Evolutionary conservation across 2,888 invertebrate species (phyloP).

Genomic region (Acronicta leporina): DNA sequence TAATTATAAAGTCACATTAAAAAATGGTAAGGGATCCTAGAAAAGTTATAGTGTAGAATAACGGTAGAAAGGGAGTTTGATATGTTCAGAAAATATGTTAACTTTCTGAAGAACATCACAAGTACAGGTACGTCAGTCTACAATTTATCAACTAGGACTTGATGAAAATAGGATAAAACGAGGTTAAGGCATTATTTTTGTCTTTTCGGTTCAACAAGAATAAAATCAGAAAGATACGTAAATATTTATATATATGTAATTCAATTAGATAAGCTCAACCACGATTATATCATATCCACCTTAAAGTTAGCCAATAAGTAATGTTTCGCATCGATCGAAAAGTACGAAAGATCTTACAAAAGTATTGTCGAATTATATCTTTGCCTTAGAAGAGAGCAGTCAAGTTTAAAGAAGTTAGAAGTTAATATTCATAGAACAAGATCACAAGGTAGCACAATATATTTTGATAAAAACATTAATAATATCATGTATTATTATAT

Average conservation of each 20-base stretch:
- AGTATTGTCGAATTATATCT: slow-evolving; percentile 78
- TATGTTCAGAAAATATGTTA: slow-evolving; percentile 8
- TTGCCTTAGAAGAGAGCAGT: slow-evolving; percentile 73
- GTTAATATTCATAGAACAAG: slow-evolving; percentile 66
- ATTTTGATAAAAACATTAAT: slow-evolving; percentile 60
- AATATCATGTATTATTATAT: slow-evolving; percentile 18
- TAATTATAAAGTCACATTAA: slow-evolving; percentile 40
- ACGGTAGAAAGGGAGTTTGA: slow-evolving; percentile 18
- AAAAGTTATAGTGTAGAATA: slow-evolving; percentile 17
- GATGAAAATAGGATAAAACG: slow-evolving; percentile 38
- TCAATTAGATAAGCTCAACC: slow-evolving; percentile 64
- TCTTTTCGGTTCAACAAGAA: slow-evolving; percentile 51
- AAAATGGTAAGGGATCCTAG: slow-evolving; percentile 28
- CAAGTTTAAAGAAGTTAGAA: slow-evolving; percentile 65
- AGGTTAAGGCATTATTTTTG: slow-evolving; percentile 59
- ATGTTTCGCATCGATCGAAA: slow-evolving; percentile 56
- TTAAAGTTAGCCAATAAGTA: slow-evolving; percentile 61
- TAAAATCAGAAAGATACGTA: slow-evolving; percentile 45
- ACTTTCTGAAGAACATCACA: slow-evolving; percentile 14
- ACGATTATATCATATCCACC: slow-evolving; percentile 60
- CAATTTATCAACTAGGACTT: slow-evolving; percentile 5
- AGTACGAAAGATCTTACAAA: slow-evolving; percentile 69
- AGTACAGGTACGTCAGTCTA: slow-evolving; percentile 21
- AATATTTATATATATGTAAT: slow-evolving; percentile 44
- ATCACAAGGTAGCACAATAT: slow-evolving; percentile 77